Conservation (phyloP, 2,113 vertebrate species). For the Lagopus muta region DNA sequence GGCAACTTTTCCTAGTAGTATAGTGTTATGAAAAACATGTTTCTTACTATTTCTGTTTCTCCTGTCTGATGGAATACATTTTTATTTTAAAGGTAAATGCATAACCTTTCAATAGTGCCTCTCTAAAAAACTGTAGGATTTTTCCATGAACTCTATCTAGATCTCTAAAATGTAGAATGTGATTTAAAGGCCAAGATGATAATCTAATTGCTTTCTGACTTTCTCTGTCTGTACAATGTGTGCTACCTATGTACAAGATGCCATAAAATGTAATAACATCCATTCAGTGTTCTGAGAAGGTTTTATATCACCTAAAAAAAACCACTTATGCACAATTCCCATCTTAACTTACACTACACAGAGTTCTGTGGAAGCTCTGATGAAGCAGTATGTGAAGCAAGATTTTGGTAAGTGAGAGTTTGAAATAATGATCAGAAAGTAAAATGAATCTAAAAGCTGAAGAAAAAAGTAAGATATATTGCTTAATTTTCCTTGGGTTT, state of each 20-base stretch:
- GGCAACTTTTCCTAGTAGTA: background rate
- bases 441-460: background rate
- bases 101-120: background rate
- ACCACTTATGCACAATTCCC: background rate
- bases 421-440: background rate
- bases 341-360: background rate
- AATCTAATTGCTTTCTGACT: conserved; percentile 29
- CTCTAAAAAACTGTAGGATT: background rate
- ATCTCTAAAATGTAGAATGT: background rate
- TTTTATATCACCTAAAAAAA: background rate
- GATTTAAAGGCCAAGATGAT: background rate
- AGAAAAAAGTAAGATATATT: background rate
- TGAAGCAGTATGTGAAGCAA: background rate
- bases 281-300: background rate
- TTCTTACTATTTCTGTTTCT: background rate
- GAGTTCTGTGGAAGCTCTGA: background rate
- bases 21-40: background rate
- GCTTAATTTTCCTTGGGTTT: background rate
- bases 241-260: background rate
- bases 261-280: conserved; percentile 34
- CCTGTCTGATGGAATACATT: background rate
- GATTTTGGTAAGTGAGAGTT: background rate
- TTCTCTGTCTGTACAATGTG: background rate
- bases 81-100: background rate
- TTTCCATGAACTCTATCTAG: background rate